Base-by-base conservation (phyloP, 2,113 vertebrate genomes). In the Aspidoscelis tigris region DNA sequence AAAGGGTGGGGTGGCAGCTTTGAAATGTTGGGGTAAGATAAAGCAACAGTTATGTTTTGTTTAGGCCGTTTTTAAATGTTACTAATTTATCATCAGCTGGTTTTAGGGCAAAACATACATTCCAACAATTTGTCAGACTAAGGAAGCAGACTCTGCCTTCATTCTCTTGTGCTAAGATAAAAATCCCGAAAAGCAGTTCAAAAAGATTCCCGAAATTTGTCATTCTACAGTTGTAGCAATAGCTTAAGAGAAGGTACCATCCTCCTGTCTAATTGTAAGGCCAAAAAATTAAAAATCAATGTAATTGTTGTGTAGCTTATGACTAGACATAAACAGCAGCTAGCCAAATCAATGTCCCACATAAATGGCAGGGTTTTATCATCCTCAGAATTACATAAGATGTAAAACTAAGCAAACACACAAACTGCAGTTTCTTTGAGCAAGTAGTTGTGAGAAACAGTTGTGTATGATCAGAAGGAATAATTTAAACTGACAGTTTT, bases 61-160 rank as follows among this genome's bases (percentile, higher is more conserved):
- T 61, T 61, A 18, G 58, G 58, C 18, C 18, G 14, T 61, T 66
- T 78, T 47, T 44, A 39, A 75, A 41, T 71, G 41, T 18, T 82
- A 43, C 43, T 65, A 85, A 83, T 86, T 87, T 73, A 80, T 80
- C 21, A 80, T 33, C 76, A 80, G 22, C 55, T 91, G 22, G 12
- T 79, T 76, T 84, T 90, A 84, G 84, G 33, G 7, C 11, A 88
- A 80, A 16, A 26, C 82, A 65, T 78, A 71, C 82, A 86, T 6
- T 87, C 72, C 76, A 82, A 8, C 65, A 88, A 87, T 87, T 85
- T 88, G 75, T 76, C 87, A 85, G 69, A 65, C 33, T 33, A 76
- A 85, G 75, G 8, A 78, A 83, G 39, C 75, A 83, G 79, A 78
- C 82, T 90, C n/a, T 88, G 79, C 11, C 82, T 88, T 73, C 7